Conservation (phyloP, 1,140 invertebrate genomes). For the Spodoptera frugiperda region DNA sequence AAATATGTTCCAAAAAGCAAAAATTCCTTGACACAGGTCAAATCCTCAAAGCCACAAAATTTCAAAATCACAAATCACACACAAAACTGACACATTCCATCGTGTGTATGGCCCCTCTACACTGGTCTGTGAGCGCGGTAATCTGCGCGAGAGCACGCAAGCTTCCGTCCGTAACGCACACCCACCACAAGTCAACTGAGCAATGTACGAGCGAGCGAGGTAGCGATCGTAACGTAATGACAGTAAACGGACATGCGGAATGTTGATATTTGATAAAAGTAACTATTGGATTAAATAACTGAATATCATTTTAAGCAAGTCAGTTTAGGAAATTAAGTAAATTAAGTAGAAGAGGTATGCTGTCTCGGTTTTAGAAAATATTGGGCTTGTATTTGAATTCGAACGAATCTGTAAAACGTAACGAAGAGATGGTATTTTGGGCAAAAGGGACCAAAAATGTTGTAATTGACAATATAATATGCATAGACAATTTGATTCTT, state of each 20-base stretch:
- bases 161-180: conserved; percentile 64
- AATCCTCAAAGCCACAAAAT: conserved; percentile 12
- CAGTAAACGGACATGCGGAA: background rate
- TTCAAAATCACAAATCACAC: conserved; percentile 32
- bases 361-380: background rate
- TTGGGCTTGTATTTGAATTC: background rate
- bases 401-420: too few species aligned
- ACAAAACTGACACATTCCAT: conserved; percentile 27
- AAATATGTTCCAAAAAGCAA: background rate
- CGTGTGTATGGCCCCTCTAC: conserved; percentile 7
- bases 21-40: background rate
- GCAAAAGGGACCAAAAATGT: too few species aligned
- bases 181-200: conserved; percentile 46
- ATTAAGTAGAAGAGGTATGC: too few species aligned
- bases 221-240: conserved; percentile 12
- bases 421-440: too few species aligned
- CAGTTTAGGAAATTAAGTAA: background rate
- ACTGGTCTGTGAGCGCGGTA: conserved; percentile 50
- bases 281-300: background rate
- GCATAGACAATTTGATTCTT: too few species aligned
- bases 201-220: conserved; percentile 47
- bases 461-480: too few species aligned
- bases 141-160: conserved; percentile 61
- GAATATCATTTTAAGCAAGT: background rate
- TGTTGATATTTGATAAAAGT: background rate